Evolutionary conservation across 2,888 invertebrate species (phyloP).

Genomic region (Nemurella pictetii): DNA sequence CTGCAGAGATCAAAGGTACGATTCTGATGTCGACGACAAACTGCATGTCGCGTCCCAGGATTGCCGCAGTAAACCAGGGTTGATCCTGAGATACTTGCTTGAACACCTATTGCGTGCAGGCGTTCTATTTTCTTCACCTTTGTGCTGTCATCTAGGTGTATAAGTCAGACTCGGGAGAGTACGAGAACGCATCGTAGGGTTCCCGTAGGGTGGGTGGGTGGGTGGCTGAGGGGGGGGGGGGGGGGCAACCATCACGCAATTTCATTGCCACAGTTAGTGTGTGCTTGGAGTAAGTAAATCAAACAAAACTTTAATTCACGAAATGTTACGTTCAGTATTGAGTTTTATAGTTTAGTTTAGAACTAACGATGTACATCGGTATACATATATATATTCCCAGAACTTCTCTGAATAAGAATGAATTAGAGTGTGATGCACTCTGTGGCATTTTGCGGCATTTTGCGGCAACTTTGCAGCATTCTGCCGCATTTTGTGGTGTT

Average conservation of each 20-base stretch:
- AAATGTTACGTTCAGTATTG: background rate
- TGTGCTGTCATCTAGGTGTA: background rate
- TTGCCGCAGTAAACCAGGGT: too few relatives aligned
- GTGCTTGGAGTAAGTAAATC: background rate
- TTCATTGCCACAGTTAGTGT: background rate
- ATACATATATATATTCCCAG: background rate
- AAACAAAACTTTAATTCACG: background rate
- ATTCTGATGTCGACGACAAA: too few relatives aligned
- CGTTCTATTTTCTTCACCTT: too few relatives aligned
- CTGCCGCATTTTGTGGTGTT: too few relatives aligned
- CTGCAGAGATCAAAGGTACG: too few relatives aligned
- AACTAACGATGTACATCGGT: too few relatives aligned
- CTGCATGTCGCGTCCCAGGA: too few relatives aligned
- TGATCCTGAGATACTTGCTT: too few relatives aligned
- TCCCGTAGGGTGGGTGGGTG: background rate
- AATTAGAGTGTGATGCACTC: background rate
- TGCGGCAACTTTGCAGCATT: too few relatives aligned
- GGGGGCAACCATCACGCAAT: background rate
- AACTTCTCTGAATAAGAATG: background rate
- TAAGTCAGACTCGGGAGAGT: background rate
- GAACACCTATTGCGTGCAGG: background rate
- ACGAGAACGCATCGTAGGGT: background rate
- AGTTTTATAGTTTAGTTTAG: background rate
- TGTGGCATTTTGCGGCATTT: background rate
- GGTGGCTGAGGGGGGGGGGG: background rate